Evolutionary conservation across 2,888 invertebrate species (phyloP), one percentile per base, ranked within the genome.

Genomic region (Ariolimax columbianus): DNA sequence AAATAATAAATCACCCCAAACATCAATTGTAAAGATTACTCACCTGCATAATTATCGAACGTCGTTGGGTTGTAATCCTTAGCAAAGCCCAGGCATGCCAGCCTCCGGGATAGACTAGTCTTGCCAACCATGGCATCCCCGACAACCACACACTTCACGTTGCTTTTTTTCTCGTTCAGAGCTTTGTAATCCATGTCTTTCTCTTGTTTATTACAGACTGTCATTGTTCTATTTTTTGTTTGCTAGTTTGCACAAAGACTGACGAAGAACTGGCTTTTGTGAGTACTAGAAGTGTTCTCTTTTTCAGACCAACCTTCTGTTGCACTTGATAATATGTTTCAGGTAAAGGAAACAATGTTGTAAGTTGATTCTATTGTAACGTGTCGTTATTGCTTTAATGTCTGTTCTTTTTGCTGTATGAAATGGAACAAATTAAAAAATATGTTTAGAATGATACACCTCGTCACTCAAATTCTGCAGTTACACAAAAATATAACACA

Each of bases 11-110:
- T 70, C 43, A 73, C n/a, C 9, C 19, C 2, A 72, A 38, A 7
- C 7, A n/a, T 9, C 17, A 7, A n/a, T 36, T 30, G 47, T 47
- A 30, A n/a, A 47, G 1, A 75, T 75, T 43, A 80, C 87, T 86
- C 89, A 92, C 92, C 91, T 81, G 91, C 90, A 87, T 90, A 92
- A 83, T 91, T 92, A 86, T 91, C 92, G 82, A 92, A 91, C 77
- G 90, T 87, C 0, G 92, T 92, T 14, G 92, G 92, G 47, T 86
- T 89, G 82, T 92, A 92, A 78, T 91, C 91, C 68, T 88, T 86
- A 40, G 88, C 90, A 81, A 91, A 91, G 2, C 89, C 90, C 72
- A 90, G 86, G 4, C 90, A 88, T 7, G 92, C 89, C n/a, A 92
- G 86, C 68, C 91, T 86, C 33, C 89, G 86, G 17, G 91, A 91